Evolutionary conservation across 2,113 vertebrate species (phyloP), one percentile per base, ranked within the genome.

Genomic region (Polyodon spathula): DNA sequence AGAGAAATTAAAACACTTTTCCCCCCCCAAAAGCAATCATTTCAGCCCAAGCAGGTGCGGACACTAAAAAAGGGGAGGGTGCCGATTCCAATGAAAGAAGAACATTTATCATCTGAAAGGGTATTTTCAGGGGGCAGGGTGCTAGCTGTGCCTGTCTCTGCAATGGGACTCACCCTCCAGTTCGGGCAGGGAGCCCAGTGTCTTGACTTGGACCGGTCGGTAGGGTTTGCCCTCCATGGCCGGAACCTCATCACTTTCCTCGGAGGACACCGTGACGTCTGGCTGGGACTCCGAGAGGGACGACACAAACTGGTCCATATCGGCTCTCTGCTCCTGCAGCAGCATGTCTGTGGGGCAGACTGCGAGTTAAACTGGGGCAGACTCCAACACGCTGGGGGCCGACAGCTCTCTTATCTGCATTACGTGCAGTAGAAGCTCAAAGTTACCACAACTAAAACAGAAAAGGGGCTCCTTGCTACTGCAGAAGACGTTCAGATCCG

Each of bases 271-370:
- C 7, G 87, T 89, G 48, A 94, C 88, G 10, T 97, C 94, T 7
- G 92, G 83, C 41, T 92, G 92, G 1, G 87, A 90, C 66, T 99
- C 95, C 0, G 93, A 97, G 76, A 97, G 88, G 42, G 94, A 94
- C 53, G 93, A 89, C 4, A 93, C 85, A 82, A 98, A 95, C 77
- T 95, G 95, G 74, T 97, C 93, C 89, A 94, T 91, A 76, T 97
- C 92, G 0, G 90, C 86, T n/a, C 83, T 89, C 75, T 98, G 95
- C 67, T 97, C 93, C 73, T 93, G 92, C 64, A 97, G 90, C 1
- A 99, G 83, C 63, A 95, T 93, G 70, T 97, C 96, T 99, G 73
- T 64, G 76, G 38, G 63, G 54, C 50, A 65, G 0, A 37, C n/a
- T n/a, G 9, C 53, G 1, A 39, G 1, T 12, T 44, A 7, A 17